Percentiles rank a stretch among this genome's conserved stretches.
Conservation (phyloP, 1,140 invertebrate genomes). For the Drosophila bocqueti region DNA sequence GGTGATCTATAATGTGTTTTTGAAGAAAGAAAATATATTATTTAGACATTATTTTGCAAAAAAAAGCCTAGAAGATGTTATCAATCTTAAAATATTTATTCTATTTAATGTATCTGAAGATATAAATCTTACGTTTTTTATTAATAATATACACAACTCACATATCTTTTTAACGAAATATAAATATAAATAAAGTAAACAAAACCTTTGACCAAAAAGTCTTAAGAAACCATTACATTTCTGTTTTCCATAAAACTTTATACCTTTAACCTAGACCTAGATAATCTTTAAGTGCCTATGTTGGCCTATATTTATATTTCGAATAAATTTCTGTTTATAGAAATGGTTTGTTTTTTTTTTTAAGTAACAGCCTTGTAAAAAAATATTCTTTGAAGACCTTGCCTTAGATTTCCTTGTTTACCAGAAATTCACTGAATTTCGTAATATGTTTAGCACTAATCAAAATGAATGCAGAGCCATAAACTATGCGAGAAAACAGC, state of each 20-base stretch:
- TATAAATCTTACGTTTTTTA: background rate
- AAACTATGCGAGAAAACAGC: background rate
- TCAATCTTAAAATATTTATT: background rate
- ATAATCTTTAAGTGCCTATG: background rate
- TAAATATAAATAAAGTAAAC: background rate
- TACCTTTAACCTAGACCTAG: constrained; percentile 9
- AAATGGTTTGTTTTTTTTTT: constrained; percentile 2
- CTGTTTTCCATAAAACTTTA: too few species aligned
- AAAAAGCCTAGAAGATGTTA: background rate
- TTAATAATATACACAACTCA: too few species aligned
- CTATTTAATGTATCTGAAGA: background rate
- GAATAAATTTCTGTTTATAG: constrained; percentile 4
- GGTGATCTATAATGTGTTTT: background rate
- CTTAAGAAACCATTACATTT: background rate
- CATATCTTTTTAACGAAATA: background rate
- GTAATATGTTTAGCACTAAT: constrained; percentile 18
- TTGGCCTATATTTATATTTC: constrained; percentile 3
- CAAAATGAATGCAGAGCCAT: constrained; percentile 7
- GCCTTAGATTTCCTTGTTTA: constrained; percentile 21
- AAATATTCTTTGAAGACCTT: background rate
- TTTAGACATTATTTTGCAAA: background rate
- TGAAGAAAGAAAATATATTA: background rate
- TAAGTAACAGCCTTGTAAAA: constrained; percentile 11
- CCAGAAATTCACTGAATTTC: background rate
- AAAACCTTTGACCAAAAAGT: background rate